Evolutionary conservation across 35 echinoderm and acorn worm species (phyloP).

Genomic region (Anneissia japonica): DNA sequence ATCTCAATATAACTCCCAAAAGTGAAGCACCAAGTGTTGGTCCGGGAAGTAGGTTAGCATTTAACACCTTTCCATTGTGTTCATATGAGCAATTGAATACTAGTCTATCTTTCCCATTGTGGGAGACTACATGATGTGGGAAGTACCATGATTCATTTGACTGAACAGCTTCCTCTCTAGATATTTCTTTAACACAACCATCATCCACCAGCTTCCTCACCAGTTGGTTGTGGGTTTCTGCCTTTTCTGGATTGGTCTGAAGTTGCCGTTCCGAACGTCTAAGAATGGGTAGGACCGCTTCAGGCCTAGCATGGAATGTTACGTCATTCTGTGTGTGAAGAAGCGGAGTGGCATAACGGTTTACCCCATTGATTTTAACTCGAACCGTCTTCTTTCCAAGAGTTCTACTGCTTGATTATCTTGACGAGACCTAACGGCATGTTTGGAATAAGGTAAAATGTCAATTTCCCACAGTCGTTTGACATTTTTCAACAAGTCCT

Average conservation of each 20-base stretch:
- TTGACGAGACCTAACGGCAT: neutral
- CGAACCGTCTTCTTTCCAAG: neutral
- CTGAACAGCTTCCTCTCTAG: neutral
- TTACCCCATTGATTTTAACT: neutral
- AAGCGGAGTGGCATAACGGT: neutral
- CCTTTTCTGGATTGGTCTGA: neutral
- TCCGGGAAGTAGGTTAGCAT: slow-evolving; percentile 6
- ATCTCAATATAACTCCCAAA: slow-evolving; percentile 7
- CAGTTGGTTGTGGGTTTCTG: neutral
- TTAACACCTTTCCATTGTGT: neutral
- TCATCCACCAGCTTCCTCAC: neutral
- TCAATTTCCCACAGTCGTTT: neutral
- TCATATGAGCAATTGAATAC: slow-evolving; percentile 27
- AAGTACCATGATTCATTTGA: slow-evolving; percentile 4
- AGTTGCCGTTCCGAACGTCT: neutral
- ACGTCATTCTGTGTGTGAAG: neutral
- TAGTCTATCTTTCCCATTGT: slow-evolving; percentile 14
- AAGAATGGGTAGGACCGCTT: neutral
- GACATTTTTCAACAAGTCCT: neutral
- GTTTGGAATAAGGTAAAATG: neutral
- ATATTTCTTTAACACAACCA: neutral
- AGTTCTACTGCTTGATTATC: neutral
- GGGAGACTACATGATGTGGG: neutral
- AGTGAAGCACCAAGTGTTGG: slow-evolving; percentile 10
- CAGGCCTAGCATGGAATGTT: neutral